Evolutionary conservation across 2,113 vertebrate species (phyloP), one percentile per base, ranked within the genome.

Genomic region (Chaetodon auriga): DNA sequence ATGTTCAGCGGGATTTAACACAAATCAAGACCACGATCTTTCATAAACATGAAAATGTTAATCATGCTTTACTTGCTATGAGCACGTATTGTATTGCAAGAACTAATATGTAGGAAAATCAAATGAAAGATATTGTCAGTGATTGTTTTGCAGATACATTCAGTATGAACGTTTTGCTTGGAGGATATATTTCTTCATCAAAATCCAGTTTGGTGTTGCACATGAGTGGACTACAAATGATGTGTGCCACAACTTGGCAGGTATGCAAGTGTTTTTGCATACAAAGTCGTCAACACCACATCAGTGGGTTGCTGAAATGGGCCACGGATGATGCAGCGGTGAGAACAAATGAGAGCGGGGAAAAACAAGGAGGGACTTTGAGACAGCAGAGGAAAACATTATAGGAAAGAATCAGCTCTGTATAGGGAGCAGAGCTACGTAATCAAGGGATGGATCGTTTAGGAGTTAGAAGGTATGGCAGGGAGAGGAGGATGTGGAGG

Each of bases 401-500:
- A 61, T 2, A 57, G 51, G 58, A 12, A 41, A 49, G 12, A 49
- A 36, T 54, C 5, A 23, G 12, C 35, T 48, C 3, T 36, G 18
- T n/a, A 46, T 35, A 15, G 25, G 19, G 36, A 36, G 38, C 18
- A 43, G n/a, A 38, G 5, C 11, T 41, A 0, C 21, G 41, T 23
- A 51, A 19, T 18, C 6, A 45, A 53, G 38, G 38, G 23, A 74
- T 70, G 48, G 48, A 48, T 36, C 58, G 16, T 23, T 43, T 19
- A 23, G 12, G 5, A 54, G 60, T 60, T 69, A 23, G 25, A 66
- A 70, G 16, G 57, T 78, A 71, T 68, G 19, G 30, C 15, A 5
- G 11, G 19, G 30, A 69, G 49, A 0, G 23, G 68, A 75, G 66
- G 58, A 65, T 75, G 60, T 73, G 43, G 53, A 80, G 79, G 78